A percentile compares a stretch with the other conserved stretches of the same genome.
These are phyloP conservation scores for Notarius quadriscutis DNA, from an alignment of 2,113 vertebrate genomes.

Conservation along the genomic window DNA sequence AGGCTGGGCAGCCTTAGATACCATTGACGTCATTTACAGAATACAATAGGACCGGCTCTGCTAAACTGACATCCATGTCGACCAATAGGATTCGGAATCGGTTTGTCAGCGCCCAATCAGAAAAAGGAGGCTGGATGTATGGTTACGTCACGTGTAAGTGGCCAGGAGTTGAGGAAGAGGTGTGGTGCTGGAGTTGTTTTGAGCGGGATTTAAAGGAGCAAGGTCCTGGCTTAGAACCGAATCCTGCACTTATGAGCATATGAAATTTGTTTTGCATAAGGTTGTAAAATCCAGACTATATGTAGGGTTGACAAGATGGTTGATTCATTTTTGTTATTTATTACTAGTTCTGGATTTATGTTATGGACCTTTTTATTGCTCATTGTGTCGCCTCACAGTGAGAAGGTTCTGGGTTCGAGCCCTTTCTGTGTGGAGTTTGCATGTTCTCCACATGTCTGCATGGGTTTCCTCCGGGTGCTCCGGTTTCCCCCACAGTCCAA, in stretches of 20 bases:
- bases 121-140: conserved; percentile 42
- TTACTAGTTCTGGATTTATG: neutral
- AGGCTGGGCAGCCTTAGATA: conserved; percentile 57
- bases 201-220: conserved; percentile 59
- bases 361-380: neutral
- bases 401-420: no score
- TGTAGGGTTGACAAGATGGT: neutral
- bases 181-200: conserved; percentile 60
- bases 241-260: no score
- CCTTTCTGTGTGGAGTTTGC: no score
- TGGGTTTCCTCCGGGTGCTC: no score
- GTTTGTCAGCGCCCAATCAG: conserved; percentile 61
- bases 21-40: conserved; percentile 71
- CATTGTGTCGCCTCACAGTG: neutral
- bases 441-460: no score
- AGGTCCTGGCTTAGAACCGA: neutral
- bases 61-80: conserved; percentile 46
- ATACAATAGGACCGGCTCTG: conserved; percentile 62
- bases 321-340: neutral
- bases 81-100: conserved; percentile 61
- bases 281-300: neutral
- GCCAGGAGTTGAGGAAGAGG: conserved; percentile 61
- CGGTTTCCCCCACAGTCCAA: no score
- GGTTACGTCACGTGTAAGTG: conserved; percentile 66
- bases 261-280: neutral